These are phyloP conservation scores for Sakesphorus luctuosus DNA, from an alignment of 2,113 vertebrate genomes.

Conservation along the genomic window DNA sequence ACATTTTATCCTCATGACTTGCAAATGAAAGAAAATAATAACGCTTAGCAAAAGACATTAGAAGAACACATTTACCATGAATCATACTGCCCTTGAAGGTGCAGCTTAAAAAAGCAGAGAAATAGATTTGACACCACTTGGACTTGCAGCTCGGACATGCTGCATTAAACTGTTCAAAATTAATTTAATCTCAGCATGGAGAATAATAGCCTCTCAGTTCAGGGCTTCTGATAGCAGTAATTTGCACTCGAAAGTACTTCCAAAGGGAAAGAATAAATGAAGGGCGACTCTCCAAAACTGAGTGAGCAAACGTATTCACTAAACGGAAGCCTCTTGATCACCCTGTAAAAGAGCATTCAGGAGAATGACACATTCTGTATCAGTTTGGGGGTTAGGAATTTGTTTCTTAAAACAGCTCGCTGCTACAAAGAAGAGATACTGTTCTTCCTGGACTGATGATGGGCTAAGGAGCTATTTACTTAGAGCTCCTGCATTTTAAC, in stretches of 20 bases:
- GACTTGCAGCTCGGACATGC: conserved; percentile 82
- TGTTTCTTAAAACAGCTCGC: conserved; percentile 15
- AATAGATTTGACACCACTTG: conserved; percentile 86
- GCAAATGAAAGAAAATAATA: conserved; percentile 83
- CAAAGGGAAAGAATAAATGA: conserved; percentile 85
- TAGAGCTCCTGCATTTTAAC: conserved; percentile 31
- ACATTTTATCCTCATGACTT: conserved; percentile 79
- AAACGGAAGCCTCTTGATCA: conserved; percentile 76
- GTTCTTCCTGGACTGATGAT: conserved; percentile 22
- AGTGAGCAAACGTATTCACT: conserved; percentile 79
- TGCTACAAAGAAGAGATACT: conserved; percentile 6
- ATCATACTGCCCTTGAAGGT: conserved; percentile 83
- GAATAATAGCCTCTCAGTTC: conserved; percentile 87
- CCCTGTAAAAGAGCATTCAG: conserved; percentile 70
- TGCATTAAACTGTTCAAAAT: conserved; percentile 88
- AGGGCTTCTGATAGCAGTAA: conserved; percentile 84
- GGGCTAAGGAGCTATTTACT: conserved; percentile 25
- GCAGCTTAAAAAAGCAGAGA: conserved; percentile 85
- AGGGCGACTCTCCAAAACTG: conserved; percentile 81
- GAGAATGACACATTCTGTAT: conserved; percentile 65
- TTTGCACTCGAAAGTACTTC: conserved; percentile 85
- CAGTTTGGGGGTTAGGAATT: conserved; percentile 33
- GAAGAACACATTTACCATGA: conserved; percentile 79
- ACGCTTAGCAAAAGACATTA: conserved; percentile 78
- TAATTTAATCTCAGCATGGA: conserved; percentile 87